Evolutionary conservation across 1,140 invertebrate genomes (phyloP), one percentile per base, ranked within the genome.

Genomic region (Drosophila littoralis): DNA sequence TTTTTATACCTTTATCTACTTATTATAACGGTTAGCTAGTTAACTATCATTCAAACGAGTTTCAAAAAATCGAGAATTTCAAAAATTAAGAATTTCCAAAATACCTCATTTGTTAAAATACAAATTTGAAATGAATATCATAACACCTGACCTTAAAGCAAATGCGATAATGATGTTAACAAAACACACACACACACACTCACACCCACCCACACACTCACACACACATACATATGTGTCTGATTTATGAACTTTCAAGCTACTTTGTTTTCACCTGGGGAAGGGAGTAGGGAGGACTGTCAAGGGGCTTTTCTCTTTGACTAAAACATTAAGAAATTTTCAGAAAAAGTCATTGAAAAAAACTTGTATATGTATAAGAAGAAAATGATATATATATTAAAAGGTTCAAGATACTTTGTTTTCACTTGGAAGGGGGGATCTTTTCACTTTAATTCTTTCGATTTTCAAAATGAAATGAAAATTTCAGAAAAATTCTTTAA

Each of bases 81-180:
- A 60, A 68, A 68, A 60, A 60, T 68, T 35, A 38, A 40, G 36
- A 60, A 64, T 70, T 70, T 64, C 42, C 50, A 64, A 54, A 70
- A 63, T 48, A 55, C 40, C 60, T 70, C 51, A 64, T 64, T 64
- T 54, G 59, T 55, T 70, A 64, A 55, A 70, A 70, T 63, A 55
- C 48, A 70, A 70, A 54, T 54, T 70, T 63, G 58, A 68, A 60
- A 60, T 60, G 57, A 63, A 35, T 54, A 59, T 38, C 46, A n/a
- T 33, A 63, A 46, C 17, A 36, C 5, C 33, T 70, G 67, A 64
- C 33, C 48, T 17, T 54, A 70, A 70, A 55, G 40, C 32, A 63
- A 55, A 64, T 46, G 50, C 42, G 22, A 54, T 10, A 46, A 38
- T 48, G 42, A 55, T 54, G 45, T 35, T 42, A 6, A n/a, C 1